A percentile compares a stretch with the other conserved stretches of the same genome.
These are phyloP conservation scores for Mus minutoides DNA, from an alignment of 2,797 vertebrate species.

Conservation along the genomic window DNA sequence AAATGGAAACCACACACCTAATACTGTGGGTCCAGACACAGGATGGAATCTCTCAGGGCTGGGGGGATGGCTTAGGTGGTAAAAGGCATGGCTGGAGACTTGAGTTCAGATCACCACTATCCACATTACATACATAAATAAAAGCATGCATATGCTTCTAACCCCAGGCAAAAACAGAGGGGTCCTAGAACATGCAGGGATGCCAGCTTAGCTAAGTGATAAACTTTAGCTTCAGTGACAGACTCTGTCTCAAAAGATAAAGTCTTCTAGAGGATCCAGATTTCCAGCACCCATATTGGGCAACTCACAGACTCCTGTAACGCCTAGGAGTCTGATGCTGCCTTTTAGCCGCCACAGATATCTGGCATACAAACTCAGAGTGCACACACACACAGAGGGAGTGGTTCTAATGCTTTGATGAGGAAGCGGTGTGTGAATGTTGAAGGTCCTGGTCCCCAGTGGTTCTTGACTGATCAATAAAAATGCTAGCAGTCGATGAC, in stretches of 20 bases:
- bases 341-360: neutral
- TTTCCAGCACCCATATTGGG: neutral
- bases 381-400: neutral
- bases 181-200: neutral
- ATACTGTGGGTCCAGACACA: neutral
- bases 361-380: neutral
- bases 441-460: neutral
- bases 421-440: neutral
- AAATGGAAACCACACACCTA: neutral
- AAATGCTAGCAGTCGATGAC: neutral
- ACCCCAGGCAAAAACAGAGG: neutral
- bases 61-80: neutral
- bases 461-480: neutral
- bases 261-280: neutral
- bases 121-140: neutral
- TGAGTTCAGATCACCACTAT: neutral
- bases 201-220: neutral
- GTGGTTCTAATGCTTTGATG: neutral
- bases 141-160: neutral
- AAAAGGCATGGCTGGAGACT: neutral
- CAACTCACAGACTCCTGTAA: neutral
- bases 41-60: neutral
- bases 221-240: neutral
- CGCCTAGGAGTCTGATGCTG: neutral
- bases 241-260: neutral